These are phyloP conservation scores for Stictonetta naevosa DNA, from an alignment of 2,113 vertebrate species.

Conservation along the genomic window DNA sequence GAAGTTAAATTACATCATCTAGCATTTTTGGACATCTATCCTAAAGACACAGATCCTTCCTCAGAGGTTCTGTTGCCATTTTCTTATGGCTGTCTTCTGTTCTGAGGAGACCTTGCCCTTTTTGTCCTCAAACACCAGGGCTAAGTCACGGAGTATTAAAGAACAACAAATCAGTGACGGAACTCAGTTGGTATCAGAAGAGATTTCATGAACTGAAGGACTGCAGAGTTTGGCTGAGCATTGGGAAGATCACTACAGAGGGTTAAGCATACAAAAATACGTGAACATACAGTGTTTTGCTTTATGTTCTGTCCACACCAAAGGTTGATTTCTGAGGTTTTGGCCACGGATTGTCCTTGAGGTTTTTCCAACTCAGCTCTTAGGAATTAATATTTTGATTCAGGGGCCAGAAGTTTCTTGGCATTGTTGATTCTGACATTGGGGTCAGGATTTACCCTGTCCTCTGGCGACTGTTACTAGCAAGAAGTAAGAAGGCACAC, in stretches of 20 bases:
- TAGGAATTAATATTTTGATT: conserved; percentile 14
- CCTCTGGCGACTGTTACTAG: background rate
- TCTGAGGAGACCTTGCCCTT: background rate
- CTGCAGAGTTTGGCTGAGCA: background rate
- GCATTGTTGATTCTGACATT: background rate
- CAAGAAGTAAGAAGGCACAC: background rate
- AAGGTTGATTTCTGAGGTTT: conserved; percentile 52
- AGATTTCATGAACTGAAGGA: background rate
- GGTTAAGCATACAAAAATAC: background rate
- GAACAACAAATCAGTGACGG: background rate
- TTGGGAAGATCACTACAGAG: background rate
- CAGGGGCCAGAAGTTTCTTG: conserved; percentile 16
- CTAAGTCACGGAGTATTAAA: background rate
- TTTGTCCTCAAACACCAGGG: background rate
- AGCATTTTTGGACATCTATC: background rate
- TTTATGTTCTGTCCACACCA: background rate
- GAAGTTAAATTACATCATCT: background rate
- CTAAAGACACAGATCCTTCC: background rate
- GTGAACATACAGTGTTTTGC: background rate
- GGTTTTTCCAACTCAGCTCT: conserved; percentile 10
- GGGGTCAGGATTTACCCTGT: background rate
- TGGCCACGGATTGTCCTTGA: background rate
- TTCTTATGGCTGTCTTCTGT: background rate
- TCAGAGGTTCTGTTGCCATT: background rate
- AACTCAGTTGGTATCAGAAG: background rate